Conservation (phyloP, 2,797 vertebrate genomes). For the Clarias laeviceps region DNA sequence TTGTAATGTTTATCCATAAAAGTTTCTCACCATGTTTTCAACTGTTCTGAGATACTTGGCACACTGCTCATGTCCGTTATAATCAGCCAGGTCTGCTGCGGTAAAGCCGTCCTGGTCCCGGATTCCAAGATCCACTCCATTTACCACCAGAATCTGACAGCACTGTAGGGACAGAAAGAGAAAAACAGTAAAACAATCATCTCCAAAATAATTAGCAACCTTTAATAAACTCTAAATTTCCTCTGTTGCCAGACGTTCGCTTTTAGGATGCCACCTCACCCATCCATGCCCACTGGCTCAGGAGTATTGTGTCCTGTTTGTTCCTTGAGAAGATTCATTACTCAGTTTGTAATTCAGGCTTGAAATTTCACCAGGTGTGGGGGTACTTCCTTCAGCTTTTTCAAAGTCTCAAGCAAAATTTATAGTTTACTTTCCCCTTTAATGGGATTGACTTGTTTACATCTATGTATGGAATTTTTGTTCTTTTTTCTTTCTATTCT, state of each 20-base stretch:
- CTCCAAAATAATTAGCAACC: not conserved
- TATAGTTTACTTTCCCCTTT: too few species aligned
- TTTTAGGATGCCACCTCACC: too few species aligned
- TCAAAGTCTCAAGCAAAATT: too few species aligned
- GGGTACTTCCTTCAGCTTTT: too few species aligned
- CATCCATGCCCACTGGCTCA: too few species aligned
- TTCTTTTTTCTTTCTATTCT: too few species aligned
- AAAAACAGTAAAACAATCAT: not conserved
- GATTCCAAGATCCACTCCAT: conserved; percentile 87
- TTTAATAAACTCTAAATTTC: not conserved
- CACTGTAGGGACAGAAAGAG: conserved; percentile 73
- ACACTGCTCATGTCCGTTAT: conserved; percentile 90
- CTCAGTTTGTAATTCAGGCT: too few species aligned
- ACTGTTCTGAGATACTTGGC: conserved; percentile 94
- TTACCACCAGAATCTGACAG: conserved; percentile 97
- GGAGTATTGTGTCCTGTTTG: too few species aligned
- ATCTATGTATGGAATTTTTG: too few species aligned
- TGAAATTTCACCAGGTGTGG: too few species aligned
- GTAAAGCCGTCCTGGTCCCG: conserved; percentile 91
- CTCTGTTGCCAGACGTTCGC: not conserved
- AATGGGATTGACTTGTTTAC: too few species aligned
- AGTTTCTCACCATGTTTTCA: conserved; percentile 87
- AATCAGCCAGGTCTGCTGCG: conserved; percentile 89
- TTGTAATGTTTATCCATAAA: not conserved
- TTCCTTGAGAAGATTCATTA: too few species aligned